Conservation (phyloP, 1,140 invertebrate species). For the Asbolus verrucosus region DNA sequence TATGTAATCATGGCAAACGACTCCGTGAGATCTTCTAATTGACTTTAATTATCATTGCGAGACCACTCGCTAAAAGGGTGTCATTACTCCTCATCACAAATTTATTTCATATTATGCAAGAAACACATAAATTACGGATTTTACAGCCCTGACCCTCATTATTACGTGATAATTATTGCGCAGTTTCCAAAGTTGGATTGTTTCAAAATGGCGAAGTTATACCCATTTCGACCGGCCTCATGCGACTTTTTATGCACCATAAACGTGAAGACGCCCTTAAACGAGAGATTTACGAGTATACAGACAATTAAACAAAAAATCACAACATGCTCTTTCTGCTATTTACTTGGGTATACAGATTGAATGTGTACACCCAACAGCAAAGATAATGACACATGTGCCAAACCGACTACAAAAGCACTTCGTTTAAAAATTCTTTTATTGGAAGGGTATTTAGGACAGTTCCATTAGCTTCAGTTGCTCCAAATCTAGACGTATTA, state of each 20-base stretch:
- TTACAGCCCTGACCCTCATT: constrained; percentile 17
- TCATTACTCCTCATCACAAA: constrained; percentile 22
- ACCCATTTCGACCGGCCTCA: background rate
- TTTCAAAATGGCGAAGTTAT: constrained; percentile 19
- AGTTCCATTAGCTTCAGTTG: too few species aligned
- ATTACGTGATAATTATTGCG: constrained; percentile 20
- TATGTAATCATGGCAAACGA: constrained; percentile 10
- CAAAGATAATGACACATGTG: too few species aligned
- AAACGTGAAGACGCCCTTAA: constrained; percentile 35
- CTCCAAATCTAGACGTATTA: too few species aligned
- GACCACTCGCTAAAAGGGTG: constrained; percentile 3
- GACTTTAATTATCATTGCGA: constrained; percentile 13
- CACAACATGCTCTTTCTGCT: background rate
- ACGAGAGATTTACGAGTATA: constrained; percentile 17
- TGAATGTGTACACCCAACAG: too few species aligned
- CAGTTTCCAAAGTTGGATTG: background rate
- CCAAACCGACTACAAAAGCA: too few species aligned
- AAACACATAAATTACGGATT: constrained; percentile 11
- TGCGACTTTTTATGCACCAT: constrained; percentile 24
- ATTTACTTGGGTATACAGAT: background rate
- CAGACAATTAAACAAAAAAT: constrained; percentile 34
- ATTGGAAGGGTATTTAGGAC: too few species aligned
- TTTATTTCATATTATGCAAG: constrained; percentile 15
- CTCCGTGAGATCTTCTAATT: constrained; percentile 16
- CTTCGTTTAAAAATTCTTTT: too few species aligned